Base-by-base conservation (phyloP, 1,140 invertebrate species). In the Drosophila lacertosa region DNA sequence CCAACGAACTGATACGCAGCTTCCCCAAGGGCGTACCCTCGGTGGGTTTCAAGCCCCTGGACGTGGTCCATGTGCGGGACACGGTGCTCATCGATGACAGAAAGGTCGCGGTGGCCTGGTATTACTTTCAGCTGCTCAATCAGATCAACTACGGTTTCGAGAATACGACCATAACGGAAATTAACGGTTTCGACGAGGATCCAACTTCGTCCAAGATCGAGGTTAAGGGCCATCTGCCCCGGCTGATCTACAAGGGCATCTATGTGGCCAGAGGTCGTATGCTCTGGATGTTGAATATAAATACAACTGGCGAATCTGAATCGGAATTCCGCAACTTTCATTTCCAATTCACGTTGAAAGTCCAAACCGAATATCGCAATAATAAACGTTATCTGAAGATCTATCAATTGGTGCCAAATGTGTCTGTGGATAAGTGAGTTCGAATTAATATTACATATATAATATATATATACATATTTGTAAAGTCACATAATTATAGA, bases 311-410 rank as follows among this genome's bases (percentile, higher is more conserved):
- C 0, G 53, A 63, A 0, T 79, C 76, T 0, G 58, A 44, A 16
- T 84, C 76, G 9, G 80, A 84, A 35, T 84, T 84, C 11, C 39
- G 63, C 1, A 84, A 84, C 15, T 84, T 84, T 24, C 44, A 13
- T 5, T 84, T 84, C 18, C 51, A 60, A 16, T 35, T 84, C 6
- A 48, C 58, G 0, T 40, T 84, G 0, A 84, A 84, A 50, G 80
- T 84, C 0, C 63, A 55, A 11, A 62, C 54, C 0, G 80, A 84
- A 64, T 84, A 79, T 53, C 53, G 80, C 4, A 84, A 84, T 42
- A 83, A 83, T 24, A 84, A 78, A 45, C 50, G 80, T 2, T 84
- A 79, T 9, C 22, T 84, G 9, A 83, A 79, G 32, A 79, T 84
- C 0, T 84, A 84, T 26, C 63, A 84, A 11, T 16, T 84, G 22